Conservation (phyloP, 2,888 invertebrate species). For the Thera britannica region DNA sequence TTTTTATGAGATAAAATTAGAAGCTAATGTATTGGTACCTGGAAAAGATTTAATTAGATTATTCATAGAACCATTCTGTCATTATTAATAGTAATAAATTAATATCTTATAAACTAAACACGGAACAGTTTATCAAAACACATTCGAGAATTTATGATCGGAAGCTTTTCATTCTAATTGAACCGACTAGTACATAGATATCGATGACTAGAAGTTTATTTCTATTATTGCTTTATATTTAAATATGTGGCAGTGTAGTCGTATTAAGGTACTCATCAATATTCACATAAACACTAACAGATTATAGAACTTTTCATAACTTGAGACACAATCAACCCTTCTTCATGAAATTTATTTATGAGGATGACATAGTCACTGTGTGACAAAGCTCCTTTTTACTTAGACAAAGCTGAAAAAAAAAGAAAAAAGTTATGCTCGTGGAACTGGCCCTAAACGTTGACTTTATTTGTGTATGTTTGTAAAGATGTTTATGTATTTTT, state of each 20-base stretch:
- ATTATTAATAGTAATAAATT: slow-evolving; percentile 14
- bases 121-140: slow-evolving; percentile 21
- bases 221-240: slow-evolving; percentile 3
- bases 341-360: no score
- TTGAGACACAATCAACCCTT: no score
- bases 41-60: slow-evolving; percentile 64
- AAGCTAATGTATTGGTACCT: slow-evolving; percentile 54
- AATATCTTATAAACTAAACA: slow-evolving; percentile 26
- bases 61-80: slow-evolving; percentile 22
- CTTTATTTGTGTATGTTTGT: no score
- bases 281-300: no score
- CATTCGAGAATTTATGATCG: slow-evolving; percentile 15
- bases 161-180: slow-evolving; percentile 8
- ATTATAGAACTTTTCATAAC: no score
- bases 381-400: no score
- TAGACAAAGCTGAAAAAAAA: no score
- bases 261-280: background rate
- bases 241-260: slow-evolving; percentile 11
- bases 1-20: slow-evolving; percentile 53
- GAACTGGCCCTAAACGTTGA: no score
- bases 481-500: no score
- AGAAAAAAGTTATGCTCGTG: no score
- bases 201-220: slow-evolving; percentile 1
- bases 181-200: background rate
- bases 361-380: background rate